Base-by-base conservation (phyloP, 2,113 vertebrate species). In the Thamnaconus septentrionalis region DNA sequence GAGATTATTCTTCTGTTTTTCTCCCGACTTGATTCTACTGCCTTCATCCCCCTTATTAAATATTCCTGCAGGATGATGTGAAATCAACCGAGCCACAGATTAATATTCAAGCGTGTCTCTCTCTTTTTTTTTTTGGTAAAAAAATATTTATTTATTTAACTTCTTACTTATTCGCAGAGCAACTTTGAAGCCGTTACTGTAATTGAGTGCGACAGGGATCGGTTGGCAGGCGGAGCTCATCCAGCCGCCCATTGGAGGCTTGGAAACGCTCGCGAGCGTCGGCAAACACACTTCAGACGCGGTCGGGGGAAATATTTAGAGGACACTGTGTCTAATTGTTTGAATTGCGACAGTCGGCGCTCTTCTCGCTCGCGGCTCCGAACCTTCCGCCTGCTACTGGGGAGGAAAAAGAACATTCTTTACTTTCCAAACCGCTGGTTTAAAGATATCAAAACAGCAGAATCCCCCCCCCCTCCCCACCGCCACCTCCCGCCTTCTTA, bases 51-150 rank as follows among this genome's bases (percentile, higher is more conserved):
- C 63, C 8, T 72, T 46, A 11, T 74, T 78, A 73, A 77, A 74
- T 76, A 82, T 70, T 81, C 73, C 65, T 11, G 44, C 73, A 56
- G 60, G 76, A 75, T 56, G 66, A 79, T 74, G 78, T 61, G 58
- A 78, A 85, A 83, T 82, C 75, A 64, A 60, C 65, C 64, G 50
- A 78, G 72, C 43, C 11, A 5, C 49, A 43, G 69, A 89, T 88
- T 85, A 81, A 85, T 82, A 88, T 89, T 84, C 78, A 85, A 78
- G 57, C 50, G 54, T 45, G 59, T 64, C 7, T 73, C n/a, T 77
- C 75, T 68, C 57, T 49, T 74, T 57, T 59, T 31, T 31, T 31
- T 31, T 31, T 31, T 31, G 18, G 18, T 31, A 31, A 31, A 31
- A 2, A 31, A 31, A 31, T 31, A 31, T 31, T 31, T 31, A 31